Evolutionary conservation across 2,797 vertebrate species (phyloP).

Genomic region (Characodon lateralis): DNA sequence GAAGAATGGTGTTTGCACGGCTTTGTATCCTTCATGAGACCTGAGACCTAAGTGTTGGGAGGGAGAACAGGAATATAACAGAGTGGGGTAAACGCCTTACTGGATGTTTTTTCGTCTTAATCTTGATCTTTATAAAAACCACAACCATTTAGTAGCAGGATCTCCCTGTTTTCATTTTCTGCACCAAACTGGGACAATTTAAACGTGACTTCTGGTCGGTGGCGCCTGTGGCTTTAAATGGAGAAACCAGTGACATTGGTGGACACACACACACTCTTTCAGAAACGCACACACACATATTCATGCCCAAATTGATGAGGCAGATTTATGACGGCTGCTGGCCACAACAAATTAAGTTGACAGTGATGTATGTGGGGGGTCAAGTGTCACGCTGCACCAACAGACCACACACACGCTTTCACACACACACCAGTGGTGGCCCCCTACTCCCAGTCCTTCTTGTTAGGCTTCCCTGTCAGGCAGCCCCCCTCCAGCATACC

Average conservation of each 20-base stretch:
- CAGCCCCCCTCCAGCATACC: conserved; percentile 69
- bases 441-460: conserved; percentile 90
- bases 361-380: conserved; percentile 93
- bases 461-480: conserved; percentile 89
- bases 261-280: conserved; percentile 6
- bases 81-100: background rate
- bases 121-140: background rate
- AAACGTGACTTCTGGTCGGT: conserved; percentile 66
- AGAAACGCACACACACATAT: conserved; percentile 42
- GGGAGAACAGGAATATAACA: background rate
- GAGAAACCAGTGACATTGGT: conserved; percentile 71
- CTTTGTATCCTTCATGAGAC: background rate
- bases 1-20: background rate
- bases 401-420: conserved; percentile 52
- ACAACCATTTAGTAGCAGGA: background rate
- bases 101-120: background rate
- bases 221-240: conserved; percentile 71
- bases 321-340: conserved; percentile 95
- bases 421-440: conserved; percentile 47
- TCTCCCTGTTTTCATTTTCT: background rate
- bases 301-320: conserved; percentile 89
- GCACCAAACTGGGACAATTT: conserved; percentile 39
- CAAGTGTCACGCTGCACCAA: conserved; percentile 87
- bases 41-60: background rate
- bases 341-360: conserved; percentile 97